Evolutionary conservation across 2,113 vertebrate genomes (phyloP).

Genomic region (Australoheros scitulus): DNA sequence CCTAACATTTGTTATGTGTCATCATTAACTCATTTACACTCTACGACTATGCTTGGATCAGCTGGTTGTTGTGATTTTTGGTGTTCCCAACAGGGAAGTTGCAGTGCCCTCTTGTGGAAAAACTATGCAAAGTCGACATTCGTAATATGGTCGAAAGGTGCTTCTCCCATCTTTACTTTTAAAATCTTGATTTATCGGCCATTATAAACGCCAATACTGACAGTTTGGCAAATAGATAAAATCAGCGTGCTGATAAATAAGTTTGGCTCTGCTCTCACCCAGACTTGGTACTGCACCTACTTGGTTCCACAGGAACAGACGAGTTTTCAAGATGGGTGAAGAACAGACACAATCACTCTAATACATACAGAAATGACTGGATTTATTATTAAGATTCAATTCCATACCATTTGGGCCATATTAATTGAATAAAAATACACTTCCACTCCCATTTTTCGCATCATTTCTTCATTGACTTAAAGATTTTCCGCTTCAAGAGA

Average conservation of each 20-base stretch:
- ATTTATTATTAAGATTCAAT: background rate
- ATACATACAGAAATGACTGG: background rate
- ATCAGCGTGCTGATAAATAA: background rate
- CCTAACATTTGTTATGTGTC: background rate
- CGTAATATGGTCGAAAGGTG: background rate
- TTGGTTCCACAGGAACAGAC: background rate
- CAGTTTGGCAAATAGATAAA: background rate
- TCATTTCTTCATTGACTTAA: conserved; percentile 16
- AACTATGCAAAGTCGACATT: background rate
- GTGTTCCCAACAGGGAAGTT: background rate
- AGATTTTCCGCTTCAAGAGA: conserved; percentile 34
- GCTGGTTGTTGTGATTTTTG: background rate
- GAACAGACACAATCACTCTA: background rate
- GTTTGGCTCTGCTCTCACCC: background rate
- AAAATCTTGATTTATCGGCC: background rate
- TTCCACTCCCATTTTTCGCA: conserved; percentile 23
- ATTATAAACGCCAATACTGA: background rate
- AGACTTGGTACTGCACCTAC: background rate
- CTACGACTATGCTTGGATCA: background rate
- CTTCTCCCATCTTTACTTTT: background rate
- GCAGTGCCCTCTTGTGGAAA: background rate
- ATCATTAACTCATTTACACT: background rate
- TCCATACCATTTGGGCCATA: background rate
- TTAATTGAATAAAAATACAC: conserved; percentile 19
- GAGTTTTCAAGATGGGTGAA: background rate